phyloP scores from a whole-genome alignment of 1,140 invertebrate genomes.

The Meloidogyne chitwoodi region DNA sequence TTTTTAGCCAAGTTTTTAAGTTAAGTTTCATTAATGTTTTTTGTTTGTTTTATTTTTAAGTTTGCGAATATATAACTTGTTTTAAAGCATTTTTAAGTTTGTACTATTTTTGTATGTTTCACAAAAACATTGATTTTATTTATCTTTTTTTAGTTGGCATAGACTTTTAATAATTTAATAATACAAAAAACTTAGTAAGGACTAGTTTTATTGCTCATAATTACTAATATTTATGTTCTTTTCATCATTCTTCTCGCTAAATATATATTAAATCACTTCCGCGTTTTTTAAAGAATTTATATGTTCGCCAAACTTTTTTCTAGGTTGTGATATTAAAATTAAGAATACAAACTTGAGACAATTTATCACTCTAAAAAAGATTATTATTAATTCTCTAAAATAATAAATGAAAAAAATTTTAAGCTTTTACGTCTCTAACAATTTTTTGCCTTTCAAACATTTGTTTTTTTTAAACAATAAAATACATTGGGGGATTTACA shows the following conservation, averaged over 20 bases:
- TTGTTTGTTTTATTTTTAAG: too few relatives aligned
- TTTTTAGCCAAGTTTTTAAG: background rate
- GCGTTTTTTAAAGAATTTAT: background rate
- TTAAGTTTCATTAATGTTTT: too few relatives aligned
- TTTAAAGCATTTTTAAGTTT: too few relatives aligned
- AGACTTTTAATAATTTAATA: too few relatives aligned
- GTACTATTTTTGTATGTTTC: too few relatives aligned
- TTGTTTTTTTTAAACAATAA: background rate
- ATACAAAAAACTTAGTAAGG: background rate
- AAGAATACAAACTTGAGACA: too few relatives aligned
- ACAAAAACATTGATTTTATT: too few relatives aligned
- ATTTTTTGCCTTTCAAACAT: background rate
- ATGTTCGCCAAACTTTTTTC: background rate
- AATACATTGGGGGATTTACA: background rate
- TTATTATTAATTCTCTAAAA: too few relatives aligned
- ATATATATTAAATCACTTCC: background rate
- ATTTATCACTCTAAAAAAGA: too few relatives aligned
- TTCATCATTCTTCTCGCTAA: background rate
- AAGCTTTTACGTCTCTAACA: background rate
- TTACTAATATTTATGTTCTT: background rate
- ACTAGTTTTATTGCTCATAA: background rate
- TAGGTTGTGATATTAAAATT: background rate
- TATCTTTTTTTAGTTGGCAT: too few relatives aligned
- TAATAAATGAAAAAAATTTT: too few relatives aligned
- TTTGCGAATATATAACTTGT: too few relatives aligned